Percentiles rank a stretch among this genome's conserved stretches.
These are phyloP conservation scores for Gryllus longicercus DNA, from an alignment of 2,888 invertebrate genomes.

Conservation along the genomic window DNA sequence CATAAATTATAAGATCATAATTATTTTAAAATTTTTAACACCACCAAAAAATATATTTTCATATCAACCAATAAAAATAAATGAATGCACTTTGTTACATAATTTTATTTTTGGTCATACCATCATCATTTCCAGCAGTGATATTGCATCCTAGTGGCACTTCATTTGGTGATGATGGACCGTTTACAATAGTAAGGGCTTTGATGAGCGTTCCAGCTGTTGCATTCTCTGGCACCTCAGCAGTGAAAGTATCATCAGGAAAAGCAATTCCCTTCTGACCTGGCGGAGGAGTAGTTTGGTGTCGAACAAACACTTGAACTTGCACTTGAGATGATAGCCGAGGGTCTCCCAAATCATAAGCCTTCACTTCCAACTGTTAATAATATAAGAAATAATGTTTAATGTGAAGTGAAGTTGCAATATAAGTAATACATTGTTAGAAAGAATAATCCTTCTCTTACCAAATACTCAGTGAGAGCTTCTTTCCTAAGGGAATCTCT, in stretches of 20 bases:
- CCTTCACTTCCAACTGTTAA: slow-evolving; percentile 72
- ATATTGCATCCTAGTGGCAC: slow-evolving; percentile 74
- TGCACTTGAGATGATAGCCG: slow-evolving; percentile 77
- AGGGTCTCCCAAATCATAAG: slow-evolving; percentile 82
- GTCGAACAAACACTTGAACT: slow-evolving; percentile 77
- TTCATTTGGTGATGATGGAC: not conserved
- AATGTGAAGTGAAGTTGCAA: not conserved
- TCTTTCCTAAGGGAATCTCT: slow-evolving; percentile 82
- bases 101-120: slow-evolving; percentile 46
- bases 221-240: slow-evolving; percentile 77
- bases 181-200: slow-evolving; percentile 68
- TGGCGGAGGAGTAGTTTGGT: slow-evolving; percentile 64
- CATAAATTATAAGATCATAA: not conserved
- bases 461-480: slow-evolving; percentile 82
- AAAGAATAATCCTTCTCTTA: slow-evolving; percentile 42
- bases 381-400: not conserved
- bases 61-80: no score
- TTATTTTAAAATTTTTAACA: no score
- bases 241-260: slow-evolving; percentile 79
- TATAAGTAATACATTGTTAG: not conserved
- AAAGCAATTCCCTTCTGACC: slow-evolving; percentile 76
- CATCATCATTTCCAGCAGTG: slow-evolving; percentile 70
- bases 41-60: no score
- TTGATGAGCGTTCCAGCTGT: slow-evolving; percentile 64
- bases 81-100: not conserved